Evolutionary conservation across 2,888 invertebrate species (phyloP).

Genomic region (Callyntrura guangdongensis): DNA sequence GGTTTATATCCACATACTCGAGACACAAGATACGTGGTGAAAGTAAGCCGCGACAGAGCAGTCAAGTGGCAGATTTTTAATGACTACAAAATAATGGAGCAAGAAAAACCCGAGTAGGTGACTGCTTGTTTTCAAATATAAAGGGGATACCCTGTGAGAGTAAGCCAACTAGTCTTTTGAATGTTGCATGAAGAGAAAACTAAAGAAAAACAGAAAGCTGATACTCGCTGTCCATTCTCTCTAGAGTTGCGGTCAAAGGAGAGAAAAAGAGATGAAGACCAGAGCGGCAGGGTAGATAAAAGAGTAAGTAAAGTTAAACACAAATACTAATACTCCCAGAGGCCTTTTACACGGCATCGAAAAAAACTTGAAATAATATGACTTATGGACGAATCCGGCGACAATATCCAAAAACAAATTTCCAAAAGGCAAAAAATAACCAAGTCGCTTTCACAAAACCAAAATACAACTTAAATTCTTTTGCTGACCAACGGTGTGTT

Average conservation of each 20-base stretch:
- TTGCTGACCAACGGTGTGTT: no score
- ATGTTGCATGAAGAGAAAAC: slow-evolving; percentile 4
- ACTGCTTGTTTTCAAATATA: no score
- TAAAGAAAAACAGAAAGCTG: slow-evolving; percentile 83
- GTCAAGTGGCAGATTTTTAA: slow-evolving; percentile 74
- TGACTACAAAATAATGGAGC: slow-evolving; percentile 61
- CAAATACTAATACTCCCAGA: slow-evolving; percentile 53
- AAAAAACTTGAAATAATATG: slow-evolving; percentile 53
- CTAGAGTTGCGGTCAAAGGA: slow-evolving; percentile 9
- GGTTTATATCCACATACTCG: not conserved
- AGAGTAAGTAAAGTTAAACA: slow-evolving; percentile 31
- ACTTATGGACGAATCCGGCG: not conserved
- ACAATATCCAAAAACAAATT: no score
- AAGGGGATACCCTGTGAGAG: not conserved
- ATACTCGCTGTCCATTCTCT: slow-evolving; percentile 70
- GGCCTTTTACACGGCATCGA: slow-evolving; percentile 23
- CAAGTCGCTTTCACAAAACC: no score
- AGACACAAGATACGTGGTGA: slow-evolving; percentile 20
- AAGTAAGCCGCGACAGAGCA: slow-evolving; percentile 54
- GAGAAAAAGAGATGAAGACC: not conserved
- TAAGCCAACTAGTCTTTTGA: slow-evolving; percentile 3
- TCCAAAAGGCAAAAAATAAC: no score
- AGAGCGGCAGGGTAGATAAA: not conserved
- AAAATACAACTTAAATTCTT: no score
- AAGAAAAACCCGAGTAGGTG: not conserved